A percentile compares a stretch with the other conserved stretches of the same genome.
phyloP scores from a whole-genome alignment of 2,888 invertebrate species.

The Drosophila aldrichi region DNA sequence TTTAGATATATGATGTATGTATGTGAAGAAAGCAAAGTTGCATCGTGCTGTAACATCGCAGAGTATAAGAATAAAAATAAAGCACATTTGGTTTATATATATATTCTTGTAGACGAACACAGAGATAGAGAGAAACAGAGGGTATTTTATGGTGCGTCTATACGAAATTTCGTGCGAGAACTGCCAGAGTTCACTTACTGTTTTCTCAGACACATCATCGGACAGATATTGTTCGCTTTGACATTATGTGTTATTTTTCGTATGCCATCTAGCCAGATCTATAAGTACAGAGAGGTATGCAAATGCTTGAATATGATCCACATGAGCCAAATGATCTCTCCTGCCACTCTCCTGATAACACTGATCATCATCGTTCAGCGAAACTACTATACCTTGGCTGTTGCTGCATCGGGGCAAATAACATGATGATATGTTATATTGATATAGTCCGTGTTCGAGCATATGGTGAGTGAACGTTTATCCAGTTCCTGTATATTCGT shows the following conservation, averaged over 20 bases:
- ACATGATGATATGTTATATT: conserved; percentile 99
- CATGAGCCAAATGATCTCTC: conserved; percentile 22
- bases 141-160: conserved; percentile 35
- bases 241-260: conserved; percentile 98
- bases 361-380: not conserved
- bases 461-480: conserved; percentile 97
- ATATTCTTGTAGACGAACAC: conserved; percentile 10
- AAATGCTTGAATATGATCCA: conserved; percentile 41
- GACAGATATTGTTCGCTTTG: conserved; percentile 99
- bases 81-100: not conserved
- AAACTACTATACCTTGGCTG: conserved; percentile 92
- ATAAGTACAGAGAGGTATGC: conserved; percentile 83
- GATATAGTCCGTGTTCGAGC: conserved; percentile 99
- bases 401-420: conserved; percentile 96
- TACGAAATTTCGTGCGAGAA: conserved; percentile 4
- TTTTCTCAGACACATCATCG: conserved; percentile 99
- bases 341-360: not conserved
- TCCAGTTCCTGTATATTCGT: conserved; percentile 89
- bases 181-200: conserved; percentile 92
- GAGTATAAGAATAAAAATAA: conserved; percentile 7
- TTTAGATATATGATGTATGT: conserved; percentile 4
- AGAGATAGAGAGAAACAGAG: conserved; percentile 15
- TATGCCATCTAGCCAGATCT: conserved; percentile 98
- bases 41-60: conserved; percentile 16
- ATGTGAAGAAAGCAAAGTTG: conserved; percentile 24